These are phyloP conservation scores for Orgyia antiqua DNA, from an alignment of 2,888 invertebrate species.

Conservation along the genomic window DNA sequence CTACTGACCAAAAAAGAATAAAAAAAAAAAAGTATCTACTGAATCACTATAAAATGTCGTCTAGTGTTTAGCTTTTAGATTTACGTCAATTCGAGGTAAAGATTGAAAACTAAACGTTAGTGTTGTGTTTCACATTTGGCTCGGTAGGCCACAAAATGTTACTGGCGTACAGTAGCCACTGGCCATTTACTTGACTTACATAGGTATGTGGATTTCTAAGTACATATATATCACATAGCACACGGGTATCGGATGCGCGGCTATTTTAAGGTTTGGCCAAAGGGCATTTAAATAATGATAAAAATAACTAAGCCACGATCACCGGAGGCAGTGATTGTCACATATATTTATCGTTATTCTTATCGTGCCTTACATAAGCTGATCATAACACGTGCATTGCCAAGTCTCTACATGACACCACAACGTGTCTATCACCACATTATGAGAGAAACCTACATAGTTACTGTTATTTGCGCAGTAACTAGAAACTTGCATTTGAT, in stretches of 20 bases:
- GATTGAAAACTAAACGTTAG: constrained; percentile 4
- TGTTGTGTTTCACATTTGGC: constrained; percentile 4
- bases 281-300: constrained; percentile 29
- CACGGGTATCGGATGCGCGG: constrained; percentile 32
- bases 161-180: constrained; percentile 23
- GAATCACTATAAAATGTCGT: too few relatives aligned
- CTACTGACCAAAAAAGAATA: too few relatives aligned
- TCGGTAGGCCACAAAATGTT: constrained; percentile 10
- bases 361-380: constrained; percentile 57
- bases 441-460: constrained; percentile 16
- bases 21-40: too few relatives aligned
- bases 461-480: constrained; percentile 40
- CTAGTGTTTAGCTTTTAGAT: too few relatives aligned
- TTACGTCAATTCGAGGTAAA: constrained; percentile 2
- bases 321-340: constrained; percentile 27
- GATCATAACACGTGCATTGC: constrained; percentile 43
- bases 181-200: constrained; percentile 14
- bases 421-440: constrained; percentile 18
- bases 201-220: constrained; percentile 2
- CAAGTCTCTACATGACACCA: constrained; percentile 17
- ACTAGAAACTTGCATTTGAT: constrained; percentile 28
- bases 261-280: constrained; percentile 45
- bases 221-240: constrained; percentile 15
- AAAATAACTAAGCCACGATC: constrained; percentile 39
- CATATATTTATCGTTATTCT: constrained; percentile 38